Base-by-base conservation (phyloP, 2,888 invertebrate species). In the Eupeodes latifasciatus region DNA sequence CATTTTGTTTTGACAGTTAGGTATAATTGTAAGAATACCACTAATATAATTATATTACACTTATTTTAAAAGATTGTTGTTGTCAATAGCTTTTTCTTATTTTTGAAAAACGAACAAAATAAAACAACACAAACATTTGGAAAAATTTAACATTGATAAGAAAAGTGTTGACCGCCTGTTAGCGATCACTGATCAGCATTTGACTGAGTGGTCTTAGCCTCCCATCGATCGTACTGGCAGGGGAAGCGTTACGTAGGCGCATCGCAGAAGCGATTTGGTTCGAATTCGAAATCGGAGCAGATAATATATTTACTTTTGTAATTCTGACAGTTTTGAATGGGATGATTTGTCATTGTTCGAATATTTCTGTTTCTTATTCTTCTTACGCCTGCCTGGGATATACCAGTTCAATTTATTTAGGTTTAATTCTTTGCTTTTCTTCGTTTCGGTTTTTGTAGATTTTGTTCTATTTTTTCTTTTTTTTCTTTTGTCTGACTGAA, bases 141-240 rank as follows among this genome's bases (percentile, higher is more conserved):
- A 59, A 36, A 67, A 72, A 57, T n/a, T 49, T 14, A 57, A 49
- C 10, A 69, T 44, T 84, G 88, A 88, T 88, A 88, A 85, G 81
- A 67, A 69, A 84, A 88, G 44, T 81, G 88, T 88, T 85, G 84
- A 84, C 77, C 83, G 61, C 34, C 49, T 62, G 71, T 36, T 74
- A 84, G 57, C 75, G 88, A 88, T 88, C 88, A 84, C 51, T 78
- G 88, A 88, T 88, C 88, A 88, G 85, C 88, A 78, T 75, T 78
- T 59, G 84, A 87, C 72, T 72, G 87, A 87, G 76, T 87, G 83
- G 49, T 78, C 57, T 16, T 53, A 51, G 62, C 61, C 55, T 69
- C 69, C 53, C 61, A 51, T 49, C 67, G 49, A 51, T 49, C 67
- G 49, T 11, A 49, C 14, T 44, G 59, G 7, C 53, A 49, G 36